Evolutionary conservation across 1,140 invertebrate genomes (phyloP).

Genomic region (Aphis gossypii): DNA sequence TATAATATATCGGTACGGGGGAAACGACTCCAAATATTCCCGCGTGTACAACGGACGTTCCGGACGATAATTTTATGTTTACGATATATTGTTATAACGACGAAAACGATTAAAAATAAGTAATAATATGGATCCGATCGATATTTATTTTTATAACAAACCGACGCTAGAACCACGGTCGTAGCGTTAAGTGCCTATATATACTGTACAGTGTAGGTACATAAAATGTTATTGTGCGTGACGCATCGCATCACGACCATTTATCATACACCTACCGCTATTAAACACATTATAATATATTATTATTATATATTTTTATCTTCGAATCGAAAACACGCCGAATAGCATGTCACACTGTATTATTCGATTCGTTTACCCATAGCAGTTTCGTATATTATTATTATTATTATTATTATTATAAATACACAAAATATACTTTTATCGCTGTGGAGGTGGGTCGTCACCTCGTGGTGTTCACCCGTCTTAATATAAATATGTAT

Average conservation of each 20-base stretch:
- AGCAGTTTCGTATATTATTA: not conserved
- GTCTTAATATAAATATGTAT: not conserved
- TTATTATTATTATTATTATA: not conserved
- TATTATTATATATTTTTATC: not conserved
- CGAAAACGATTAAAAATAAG: not conserved
- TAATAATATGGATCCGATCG: not conserved
- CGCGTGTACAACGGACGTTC: not conserved
- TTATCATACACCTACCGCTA: constrained; percentile 14
- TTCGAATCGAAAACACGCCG: not conserved
- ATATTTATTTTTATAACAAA: not conserved
- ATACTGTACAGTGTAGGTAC: too few species aligned
- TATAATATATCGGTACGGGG: not conserved
- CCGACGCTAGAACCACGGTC: not conserved
- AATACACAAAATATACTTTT: not conserved
- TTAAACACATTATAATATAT: constrained; percentile 1
- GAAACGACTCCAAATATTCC: not conserved
- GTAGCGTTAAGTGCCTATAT: not conserved
- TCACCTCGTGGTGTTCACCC: not conserved
- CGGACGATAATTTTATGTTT: not conserved
- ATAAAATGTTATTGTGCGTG: not conserved
- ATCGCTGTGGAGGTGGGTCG: not conserved
- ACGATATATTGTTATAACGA: not conserved
- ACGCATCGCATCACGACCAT: not conserved
- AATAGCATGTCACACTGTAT: not conserved
- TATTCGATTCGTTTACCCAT: not conserved